A percentile compares a stretch with the other conserved stretches of the same genome.
These are phyloP conservation scores for Hippasteria phrygiana DNA, from an alignment of 53 echinoderm and acorn worm genomes.

Conservation along the genomic window DNA sequence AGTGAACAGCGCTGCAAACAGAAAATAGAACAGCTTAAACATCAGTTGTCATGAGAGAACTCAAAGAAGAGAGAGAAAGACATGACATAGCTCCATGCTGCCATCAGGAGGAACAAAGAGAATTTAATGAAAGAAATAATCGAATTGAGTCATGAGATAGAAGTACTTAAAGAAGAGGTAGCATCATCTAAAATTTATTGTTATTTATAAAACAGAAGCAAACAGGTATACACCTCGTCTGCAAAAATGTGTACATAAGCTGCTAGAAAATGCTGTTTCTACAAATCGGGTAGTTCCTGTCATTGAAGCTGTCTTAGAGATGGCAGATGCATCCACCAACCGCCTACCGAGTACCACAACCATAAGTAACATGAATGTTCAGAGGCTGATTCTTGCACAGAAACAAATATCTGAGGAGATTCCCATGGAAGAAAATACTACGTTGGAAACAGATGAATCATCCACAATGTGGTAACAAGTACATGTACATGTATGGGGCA, in stretches of 20 bases:
- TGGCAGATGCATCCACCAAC: constrained; percentile 45
- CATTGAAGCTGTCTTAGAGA: constrained; percentile 33
- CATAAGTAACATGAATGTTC: constrained; percentile 40
- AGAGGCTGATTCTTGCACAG: constrained; percentile 53
- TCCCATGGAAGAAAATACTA: neutral
- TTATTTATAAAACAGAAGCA: too few relatives aligned
- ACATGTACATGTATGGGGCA: constrained; percentile 64
- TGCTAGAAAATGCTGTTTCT: constrained; percentile 39
- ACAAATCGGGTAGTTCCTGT: constrained; percentile 46
- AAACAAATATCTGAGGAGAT: constrained; percentile 47
- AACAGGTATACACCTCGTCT: constrained; percentile 14
- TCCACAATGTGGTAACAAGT: constrained; percentile 62
- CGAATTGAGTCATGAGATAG: too few relatives aligned
- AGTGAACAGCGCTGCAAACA: too few relatives aligned
- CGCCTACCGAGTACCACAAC: constrained; percentile 39
- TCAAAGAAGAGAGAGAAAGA: too few relatives aligned
- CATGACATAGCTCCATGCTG: too few relatives aligned
- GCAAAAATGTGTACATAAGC: constrained; percentile 54
- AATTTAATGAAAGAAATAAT: too few relatives aligned
- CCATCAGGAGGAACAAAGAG: too few relatives aligned
- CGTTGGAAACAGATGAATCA: constrained; percentile 57
- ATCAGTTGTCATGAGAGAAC: too few relatives aligned
- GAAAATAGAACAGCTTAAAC: too few relatives aligned
- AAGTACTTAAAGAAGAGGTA: too few relatives aligned
- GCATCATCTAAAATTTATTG: too few relatives aligned